Percentiles rank a stretch among this genome's conserved stretches.
Evolutionary conservation across 37 sponge, comb jelly and placozoan species (phyloP).

Genomic region (Cliona cf. orientalis): DNA sequence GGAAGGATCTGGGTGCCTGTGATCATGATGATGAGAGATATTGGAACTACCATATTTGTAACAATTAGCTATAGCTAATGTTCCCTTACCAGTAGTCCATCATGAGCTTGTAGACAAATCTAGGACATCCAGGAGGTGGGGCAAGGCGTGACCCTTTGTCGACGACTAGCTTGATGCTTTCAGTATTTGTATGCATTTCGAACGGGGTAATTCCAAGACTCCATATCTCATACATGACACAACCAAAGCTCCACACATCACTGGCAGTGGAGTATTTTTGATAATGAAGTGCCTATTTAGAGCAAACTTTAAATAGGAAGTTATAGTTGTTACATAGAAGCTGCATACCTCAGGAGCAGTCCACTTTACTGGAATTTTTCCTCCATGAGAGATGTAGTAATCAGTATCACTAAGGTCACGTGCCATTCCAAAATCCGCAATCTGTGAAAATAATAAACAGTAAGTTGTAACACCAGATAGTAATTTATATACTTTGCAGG

Average conservation of each 20-base stretch:
- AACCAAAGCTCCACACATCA: constrained; percentile 30
- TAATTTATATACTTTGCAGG: constrained; percentile 26
- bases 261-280: constrained; percentile 17
- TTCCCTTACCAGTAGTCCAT: constrained; percentile 28
- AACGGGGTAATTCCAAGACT: constrained; percentile 13
- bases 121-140: constrained; percentile 44
- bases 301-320: too few species aligned
- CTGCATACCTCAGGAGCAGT: constrained; percentile 68
- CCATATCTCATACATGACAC: constrained; percentile 17
- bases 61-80: neutral
- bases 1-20: constrained; percentile 13
- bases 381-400: constrained; percentile 42
- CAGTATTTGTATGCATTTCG: neutral
- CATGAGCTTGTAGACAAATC: constrained; percentile 27
- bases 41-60: neutral
- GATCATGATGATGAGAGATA: too few species aligned
- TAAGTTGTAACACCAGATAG: neutral
- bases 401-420: constrained; percentile 26
- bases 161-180: constrained; percentile 9
- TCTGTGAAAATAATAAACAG: constrained; percentile 12
- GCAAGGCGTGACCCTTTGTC: constrained; percentile 24
- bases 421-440: constrained; percentile 65
- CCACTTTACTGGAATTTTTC: constrained; percentile 58
- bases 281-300: constrained; percentile 6
- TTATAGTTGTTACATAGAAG: too few species aligned